phyloP scores from a whole-genome alignment of 1,140 invertebrate species.

The Diachasmimorpha longicaudata region DNA sequence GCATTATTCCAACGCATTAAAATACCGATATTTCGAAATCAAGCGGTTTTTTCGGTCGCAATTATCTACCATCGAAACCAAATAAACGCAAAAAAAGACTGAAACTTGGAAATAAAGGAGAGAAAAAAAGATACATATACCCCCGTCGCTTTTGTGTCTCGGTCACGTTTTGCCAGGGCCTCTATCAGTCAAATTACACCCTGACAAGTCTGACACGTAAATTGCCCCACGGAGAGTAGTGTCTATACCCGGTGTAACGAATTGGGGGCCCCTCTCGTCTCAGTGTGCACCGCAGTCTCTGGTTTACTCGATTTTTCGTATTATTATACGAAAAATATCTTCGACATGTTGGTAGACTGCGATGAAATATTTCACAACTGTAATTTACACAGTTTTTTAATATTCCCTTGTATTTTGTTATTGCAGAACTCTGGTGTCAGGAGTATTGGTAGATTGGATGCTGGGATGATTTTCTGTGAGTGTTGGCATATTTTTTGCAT shows the following conservation, averaged over 20 bases:
- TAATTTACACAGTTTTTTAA: background rate
- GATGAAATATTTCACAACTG: background rate
- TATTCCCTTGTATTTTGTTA: background rate
- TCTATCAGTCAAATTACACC: conserved; percentile 57
- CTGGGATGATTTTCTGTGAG: conserved; percentile 35
- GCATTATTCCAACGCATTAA: conserved; percentile 53
- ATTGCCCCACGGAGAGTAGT: conserved; percentile 48
- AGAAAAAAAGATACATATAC: conserved; percentile 13
- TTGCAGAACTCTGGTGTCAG: conserved; percentile 31
- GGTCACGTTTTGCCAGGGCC: conserved; percentile 39
- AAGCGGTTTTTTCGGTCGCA: conserved; percentile 54
- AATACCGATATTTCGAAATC: conserved; percentile 58
- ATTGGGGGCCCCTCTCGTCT: conserved; percentile 19
- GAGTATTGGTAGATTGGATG: conserved; percentile 26
- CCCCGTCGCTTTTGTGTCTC: conserved; percentile 36
- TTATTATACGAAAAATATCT: background rate
- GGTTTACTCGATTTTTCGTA: conserved; percentile 3
- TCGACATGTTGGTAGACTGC: background rate
- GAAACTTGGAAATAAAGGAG: background rate
- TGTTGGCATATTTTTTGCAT: background rate
- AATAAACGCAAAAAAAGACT: conserved; percentile 31
- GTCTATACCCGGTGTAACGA: conserved; percentile 42
- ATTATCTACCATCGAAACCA: conserved; percentile 44
- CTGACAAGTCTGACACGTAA: conserved; percentile 58
- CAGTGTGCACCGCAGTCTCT: conserved; percentile 6